Evolutionary conservation across 1,140 invertebrate species (phyloP), one percentile per base, ranked within the genome.

Genomic region (Danaus melanippus): DNA sequence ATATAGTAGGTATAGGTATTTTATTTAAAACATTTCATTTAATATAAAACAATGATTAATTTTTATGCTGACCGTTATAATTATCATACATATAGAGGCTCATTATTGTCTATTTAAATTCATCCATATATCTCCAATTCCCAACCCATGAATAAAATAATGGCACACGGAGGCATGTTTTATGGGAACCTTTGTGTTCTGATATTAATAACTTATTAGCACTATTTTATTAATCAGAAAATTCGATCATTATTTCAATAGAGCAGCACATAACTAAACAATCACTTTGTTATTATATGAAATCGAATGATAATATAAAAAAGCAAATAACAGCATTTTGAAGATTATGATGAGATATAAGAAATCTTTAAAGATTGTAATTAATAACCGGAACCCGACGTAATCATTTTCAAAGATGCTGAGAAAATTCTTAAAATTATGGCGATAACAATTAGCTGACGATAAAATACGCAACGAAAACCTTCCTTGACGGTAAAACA

Each of bases 51-150:
- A 53, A 50, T 21, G 46, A 62, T 60, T 52, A 54, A 56, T 54
- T 65, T 54, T 67, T 58, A 55, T 53, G 53, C 47, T 72, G 67
- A 66, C 69, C 42, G 15, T 48, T 42, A 46, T 57, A 51, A 57
- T 51, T 71, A 75, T 67, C 66, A 48, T 56, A 56, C 56, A 58
- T 55, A 58, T 60, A 53, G 46, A 59, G 56, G 53, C 62, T 71
- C 69, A 76, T 80, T 73, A 71, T 71, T 59, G 62, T 67, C 66
- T 76, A 78, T 78, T 80, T 76, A 80, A 77, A 80, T 77, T 77
- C 75, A 76, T 71, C 64, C 69, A 54, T 57, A 57, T 53, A 57
- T 60, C 48, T 54, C 48, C 51, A 57, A 50, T 53, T 62, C 51
- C 60, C 55, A 53, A 53, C 60, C 44, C 54, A 57, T 58, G 60